Evolutionary conservation across 2,888 invertebrate genomes (phyloP).

Genomic region (Troglohyphantes excavatus): DNA sequence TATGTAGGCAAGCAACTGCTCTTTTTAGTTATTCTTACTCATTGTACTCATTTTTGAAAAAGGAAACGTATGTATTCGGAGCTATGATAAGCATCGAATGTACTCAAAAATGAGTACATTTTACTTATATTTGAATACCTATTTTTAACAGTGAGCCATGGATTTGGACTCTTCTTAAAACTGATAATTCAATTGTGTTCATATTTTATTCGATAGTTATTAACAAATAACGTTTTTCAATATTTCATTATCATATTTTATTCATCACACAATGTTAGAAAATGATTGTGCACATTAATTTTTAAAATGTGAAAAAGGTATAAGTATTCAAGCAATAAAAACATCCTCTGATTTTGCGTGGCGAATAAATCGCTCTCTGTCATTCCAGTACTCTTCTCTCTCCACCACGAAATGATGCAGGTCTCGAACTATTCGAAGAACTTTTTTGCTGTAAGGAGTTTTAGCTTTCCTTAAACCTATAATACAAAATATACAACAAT

Average conservation of each 20-base stretch:
- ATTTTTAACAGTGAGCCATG: too few relatives aligned
- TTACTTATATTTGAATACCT: too few relatives aligned
- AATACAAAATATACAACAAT: too few relatives aligned
- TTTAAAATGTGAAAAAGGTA: not conserved
- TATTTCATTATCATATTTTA: not conserved
- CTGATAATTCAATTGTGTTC: too few relatives aligned
- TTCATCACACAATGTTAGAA: not conserved
- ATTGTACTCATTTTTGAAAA: too few relatives aligned
- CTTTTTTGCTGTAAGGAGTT: conserved; percentile 37
- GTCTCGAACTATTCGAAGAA: conserved; percentile 43
- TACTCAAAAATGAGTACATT: too few relatives aligned
- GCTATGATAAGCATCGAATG: too few relatives aligned
- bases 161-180: too few relatives aligned
- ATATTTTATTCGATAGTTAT: too few relatives aligned
- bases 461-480: conserved; percentile 45
- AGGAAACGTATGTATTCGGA: too few relatives aligned
- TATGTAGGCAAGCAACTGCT: too few relatives aligned
- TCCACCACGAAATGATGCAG: conserved; percentile 55
- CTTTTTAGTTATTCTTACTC: too few relatives aligned
- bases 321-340: conserved; percentile 12
- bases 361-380: conserved; percentile 64
- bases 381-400: conserved; percentile 56
- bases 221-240: not conserved
- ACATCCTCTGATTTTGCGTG: conserved; percentile 33
- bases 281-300: not conserved